These are phyloP conservation scores for Orius insidiosus DNA, from an alignment of 1,140 invertebrate genomes.

Conservation along the genomic window DNA sequence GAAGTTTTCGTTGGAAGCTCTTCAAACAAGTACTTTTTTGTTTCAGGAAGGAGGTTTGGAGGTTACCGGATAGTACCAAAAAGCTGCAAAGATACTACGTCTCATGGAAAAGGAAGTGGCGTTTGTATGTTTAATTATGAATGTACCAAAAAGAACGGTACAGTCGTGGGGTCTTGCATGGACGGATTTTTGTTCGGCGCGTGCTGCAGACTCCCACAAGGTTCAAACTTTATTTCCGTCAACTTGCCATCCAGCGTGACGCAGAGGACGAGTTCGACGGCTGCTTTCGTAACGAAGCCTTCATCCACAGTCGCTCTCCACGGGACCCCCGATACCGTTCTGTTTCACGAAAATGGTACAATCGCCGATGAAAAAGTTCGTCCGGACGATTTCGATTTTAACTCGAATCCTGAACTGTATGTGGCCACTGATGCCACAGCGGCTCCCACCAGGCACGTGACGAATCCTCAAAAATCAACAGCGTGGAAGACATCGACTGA, in stretches of 20 bases:
- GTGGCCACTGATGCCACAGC: constrained; percentile 5
- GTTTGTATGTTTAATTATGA: constrained; percentile 91
- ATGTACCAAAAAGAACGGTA: constrained; percentile 58
- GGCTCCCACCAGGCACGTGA: constrained; percentile 3
- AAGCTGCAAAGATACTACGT: constrained; percentile 39
- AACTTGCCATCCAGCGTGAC: constrained; percentile 26
- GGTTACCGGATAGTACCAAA: constrained; percentile 68
- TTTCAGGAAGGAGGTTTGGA: constrained; percentile 59
- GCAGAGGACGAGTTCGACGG: constrained; percentile 28
- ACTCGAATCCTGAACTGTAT: constrained; percentile 12
- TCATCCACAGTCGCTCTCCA: constrained; percentile 23
- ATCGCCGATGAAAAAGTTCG: constrained; percentile 35
- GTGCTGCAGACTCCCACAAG: constrained; percentile 53
- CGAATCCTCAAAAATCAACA: constrained; percentile 12
- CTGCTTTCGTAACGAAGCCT: constrained; percentile 25
- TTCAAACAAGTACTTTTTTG: constrained; percentile 22
- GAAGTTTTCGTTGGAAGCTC: background rate
- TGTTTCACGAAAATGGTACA: constrained; percentile 42
- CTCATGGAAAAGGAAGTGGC: constrained; percentile 29
- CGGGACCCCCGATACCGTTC: constrained; percentile 40
- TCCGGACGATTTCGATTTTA: constrained; percentile 35
- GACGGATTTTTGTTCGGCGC: constrained; percentile 82
- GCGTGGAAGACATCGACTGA: constrained; percentile 11
- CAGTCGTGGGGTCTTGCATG: constrained; percentile 75
- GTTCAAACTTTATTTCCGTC: constrained; percentile 16